A percentile compares a stretch with the other conserved stretches of the same genome.
These are phyloP conservation scores for Rhodeus uyekii DNA, from an alignment of 2,797 vertebrate genomes.

Conservation along the genomic window DNA sequence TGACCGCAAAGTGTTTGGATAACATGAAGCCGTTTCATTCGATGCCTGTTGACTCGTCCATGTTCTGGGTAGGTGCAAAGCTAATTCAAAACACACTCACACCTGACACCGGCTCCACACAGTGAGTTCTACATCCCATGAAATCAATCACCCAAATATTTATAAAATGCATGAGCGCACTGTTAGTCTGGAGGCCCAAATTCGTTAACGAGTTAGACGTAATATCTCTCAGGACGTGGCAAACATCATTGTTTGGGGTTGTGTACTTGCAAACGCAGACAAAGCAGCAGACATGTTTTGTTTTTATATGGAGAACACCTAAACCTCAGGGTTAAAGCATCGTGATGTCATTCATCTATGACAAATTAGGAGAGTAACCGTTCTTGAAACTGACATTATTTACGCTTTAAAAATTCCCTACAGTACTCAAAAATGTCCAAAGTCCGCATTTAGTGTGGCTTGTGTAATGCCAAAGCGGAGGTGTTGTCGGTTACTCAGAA, in stretches of 20 bases:
- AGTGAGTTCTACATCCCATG: no score
- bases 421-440: background rate
- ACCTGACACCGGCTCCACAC: no score
- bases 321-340: conserved; percentile 56
- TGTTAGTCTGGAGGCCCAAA: conserved; percentile 44
- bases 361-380: background rate
- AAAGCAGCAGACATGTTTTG: conserved; percentile 66
- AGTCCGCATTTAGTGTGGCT: background rate
- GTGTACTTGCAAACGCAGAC: conserved; percentile 65
- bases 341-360: conserved; percentile 53
- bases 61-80: conserved; percentile 54
- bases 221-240: no score
- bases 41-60: conserved; percentile 44
- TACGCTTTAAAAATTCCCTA: background rate
- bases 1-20: conserved; percentile 19
- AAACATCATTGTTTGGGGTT: conserved; percentile 62
- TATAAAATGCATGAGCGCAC: conserved; percentile 47
- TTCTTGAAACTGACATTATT: background rate
- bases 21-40: conserved; percentile 55
- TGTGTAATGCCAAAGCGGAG: background rate
- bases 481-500: background rate
- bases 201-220: conserved; percentile 48
- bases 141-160: conserved; percentile 56
- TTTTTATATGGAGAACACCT: conserved; percentile 61
- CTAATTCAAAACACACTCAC: conserved; percentile 60